Evolutionary conservation across 2,888 invertebrate genomes (phyloP).

Genomic region (Cosmia pyralina): DNA sequence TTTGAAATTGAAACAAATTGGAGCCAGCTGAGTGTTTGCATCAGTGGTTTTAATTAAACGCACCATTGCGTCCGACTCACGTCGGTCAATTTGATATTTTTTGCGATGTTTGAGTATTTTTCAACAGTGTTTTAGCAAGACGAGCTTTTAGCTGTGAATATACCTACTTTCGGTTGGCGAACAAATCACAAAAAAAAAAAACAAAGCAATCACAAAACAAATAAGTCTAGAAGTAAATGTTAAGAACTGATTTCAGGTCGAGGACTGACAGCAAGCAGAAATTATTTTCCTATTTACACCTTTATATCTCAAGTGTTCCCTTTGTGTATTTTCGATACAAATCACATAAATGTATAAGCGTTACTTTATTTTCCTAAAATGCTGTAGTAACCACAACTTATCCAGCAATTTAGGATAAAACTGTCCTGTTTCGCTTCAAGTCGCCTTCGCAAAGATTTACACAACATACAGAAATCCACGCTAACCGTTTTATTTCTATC

Average conservation of each 20-base stretch:
- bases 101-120: constrained; percentile 16
- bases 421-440: not conserved
- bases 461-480: constrained; percentile 27
- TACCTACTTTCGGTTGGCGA: not conserved
- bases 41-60: constrained; percentile 58
- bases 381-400: not conserved
- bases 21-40: constrained; percentile 29
- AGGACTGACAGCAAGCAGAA: too few species aligned
- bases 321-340: constrained; percentile 1
- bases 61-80: constrained; percentile 12
- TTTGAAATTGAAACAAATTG: constrained; percentile 20
- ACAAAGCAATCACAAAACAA: too few species aligned
- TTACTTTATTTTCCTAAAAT: not conserved
- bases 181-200: too few species aligned
- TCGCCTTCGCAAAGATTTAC: constrained; percentile 16
- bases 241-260: too few species aligned
- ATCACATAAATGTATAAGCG: not conserved
- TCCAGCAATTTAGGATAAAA: not conserved
- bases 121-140: not conserved
- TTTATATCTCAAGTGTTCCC: too few species aligned
- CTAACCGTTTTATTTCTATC: constrained; percentile 33
- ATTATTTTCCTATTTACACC: too few species aligned
- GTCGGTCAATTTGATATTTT: constrained; percentile 38
- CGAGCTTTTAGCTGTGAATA: not conserved
- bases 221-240: not conserved